Base-by-base conservation (phyloP, 2,888 invertebrate species). In the Zygaena filipendulae region DNA sequence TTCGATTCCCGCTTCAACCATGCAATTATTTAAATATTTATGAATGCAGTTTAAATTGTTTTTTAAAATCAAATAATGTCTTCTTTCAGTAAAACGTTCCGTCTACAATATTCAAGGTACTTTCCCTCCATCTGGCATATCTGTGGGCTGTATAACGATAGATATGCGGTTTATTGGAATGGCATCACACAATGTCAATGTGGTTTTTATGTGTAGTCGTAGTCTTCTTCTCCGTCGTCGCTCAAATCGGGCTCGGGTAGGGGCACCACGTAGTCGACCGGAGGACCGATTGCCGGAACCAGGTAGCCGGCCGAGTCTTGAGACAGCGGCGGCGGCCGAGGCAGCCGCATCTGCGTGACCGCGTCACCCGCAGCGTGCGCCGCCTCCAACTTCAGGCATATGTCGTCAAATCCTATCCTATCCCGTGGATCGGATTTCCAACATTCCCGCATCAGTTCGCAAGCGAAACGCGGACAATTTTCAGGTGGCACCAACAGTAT, bases 391-490 rank as follows among this genome's bases (percentile, higher is more conserved):
- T 84, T 85, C 16, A 83, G 82, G 56, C 85, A 82, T 42, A 92
- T 87, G 39, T 87, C 86, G 12, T 84, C 66, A 52, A 94, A 93
- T 10, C 81, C 84, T 23, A 88, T 83, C 27, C 94, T 81, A 43
- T 92, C 89, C 29, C 85, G 82, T 0, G 93, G 90, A 45, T 93
- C 92, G 0, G 87, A 84, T 49, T 88, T 86, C 92, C 92, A 92
- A 46, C 92, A 92, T 8, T 85, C 84, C 5, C 83, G 82, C 91
- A 92, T 92, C 38, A 92, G 62, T 33, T 88, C 87, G 44, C 87
- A 86, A 4, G 91, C 84, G 28, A 86, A 79, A 0, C 84, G 66
- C 0, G 91, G 91, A 49, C 90, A 90, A 45, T 88, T 88, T 36
- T 90, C 88, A 0, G 93, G 92, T 2, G 91, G 88, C 16, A 88